Conservation (phyloP, 2,888 invertebrate genomes). For the Idaea aversata region DNA sequence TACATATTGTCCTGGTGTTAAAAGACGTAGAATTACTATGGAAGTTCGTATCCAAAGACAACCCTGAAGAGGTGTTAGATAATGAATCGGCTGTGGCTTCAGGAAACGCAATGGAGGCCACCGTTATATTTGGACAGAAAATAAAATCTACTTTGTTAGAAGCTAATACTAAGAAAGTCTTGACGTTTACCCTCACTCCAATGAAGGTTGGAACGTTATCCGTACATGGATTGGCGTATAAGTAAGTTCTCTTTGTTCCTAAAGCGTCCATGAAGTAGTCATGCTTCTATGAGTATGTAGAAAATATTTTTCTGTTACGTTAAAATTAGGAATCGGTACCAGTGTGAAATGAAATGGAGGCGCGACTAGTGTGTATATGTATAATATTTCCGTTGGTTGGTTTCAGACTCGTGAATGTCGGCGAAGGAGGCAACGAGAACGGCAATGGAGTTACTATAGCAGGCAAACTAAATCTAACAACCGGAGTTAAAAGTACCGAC, state of each 20-base stretch:
- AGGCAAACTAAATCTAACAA: slow-evolving; percentile 81
- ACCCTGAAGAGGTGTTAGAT: slow-evolving; percentile 49
- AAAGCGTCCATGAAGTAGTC: neutral
- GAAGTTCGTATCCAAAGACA: slow-evolving; percentile 76
- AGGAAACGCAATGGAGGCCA: slow-evolving; percentile 51
- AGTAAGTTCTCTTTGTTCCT: slow-evolving; percentile 56
- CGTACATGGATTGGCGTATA: slow-evolving; percentile 87
- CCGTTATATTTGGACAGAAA: slow-evolving; percentile 79
- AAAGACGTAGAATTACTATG: slow-evolving; percentile 87
- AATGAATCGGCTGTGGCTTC: slow-evolving; percentile 60
- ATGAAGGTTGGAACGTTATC: slow-evolving; percentile 85
- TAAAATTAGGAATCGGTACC: neutral
- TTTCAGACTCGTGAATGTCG: slow-evolving; percentile 59
- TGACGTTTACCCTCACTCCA: slow-evolving; percentile 87
- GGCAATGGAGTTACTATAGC: slow-evolving; percentile 69
- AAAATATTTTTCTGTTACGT: neutral
- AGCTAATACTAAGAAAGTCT: slow-evolving; percentile 80
- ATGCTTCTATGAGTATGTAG: neutral
- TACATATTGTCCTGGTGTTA: slow-evolving; percentile 85
- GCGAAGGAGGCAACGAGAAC: slow-evolving; percentile 57
- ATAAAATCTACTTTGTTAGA: slow-evolving; percentile 79
- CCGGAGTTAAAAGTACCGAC: slow-evolving; percentile 80
- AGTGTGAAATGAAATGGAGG: no score
- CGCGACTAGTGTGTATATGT: no score
- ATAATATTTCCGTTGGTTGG: neutral